phyloP scores from a whole-genome alignment of 2,113 vertebrate species.

The Paramisgurnus dabryanus region DNA sequence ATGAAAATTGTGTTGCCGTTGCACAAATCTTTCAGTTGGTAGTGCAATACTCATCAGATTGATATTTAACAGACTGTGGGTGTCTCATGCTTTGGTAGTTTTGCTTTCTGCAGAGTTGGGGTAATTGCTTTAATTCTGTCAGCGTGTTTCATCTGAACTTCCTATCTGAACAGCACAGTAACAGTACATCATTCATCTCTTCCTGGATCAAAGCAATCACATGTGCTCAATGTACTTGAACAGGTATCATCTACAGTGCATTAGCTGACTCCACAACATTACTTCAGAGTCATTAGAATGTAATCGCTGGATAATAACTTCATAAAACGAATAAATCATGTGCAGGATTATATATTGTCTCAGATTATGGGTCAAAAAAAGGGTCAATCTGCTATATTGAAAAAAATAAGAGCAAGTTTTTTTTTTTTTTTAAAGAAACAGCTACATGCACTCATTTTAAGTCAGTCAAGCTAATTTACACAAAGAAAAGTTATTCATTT shows the following conservation, averaged over 20 bases:
- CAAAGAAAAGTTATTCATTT: too few relatives aligned
- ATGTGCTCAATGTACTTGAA: conserved; percentile 9
- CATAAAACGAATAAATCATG: background rate
- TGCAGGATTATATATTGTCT: background rate
- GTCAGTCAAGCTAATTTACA: too few relatives aligned
- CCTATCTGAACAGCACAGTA: background rate
- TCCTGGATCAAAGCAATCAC: background rate
- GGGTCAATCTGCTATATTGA: background rate
- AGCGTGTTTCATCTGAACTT: background rate
- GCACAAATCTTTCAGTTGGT: too few relatives aligned
- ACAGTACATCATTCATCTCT: too few relatives aligned
- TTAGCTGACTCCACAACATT: conserved; percentile 15
- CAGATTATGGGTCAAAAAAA: background rate
- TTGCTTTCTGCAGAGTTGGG: too few relatives aligned
- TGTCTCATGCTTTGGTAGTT: too few relatives aligned
- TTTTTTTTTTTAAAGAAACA: too few relatives aligned
- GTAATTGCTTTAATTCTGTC: background rate
- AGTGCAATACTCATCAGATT: too few relatives aligned
- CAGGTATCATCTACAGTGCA: background rate
- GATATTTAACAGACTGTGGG: too few relatives aligned
- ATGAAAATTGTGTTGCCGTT: too few relatives aligned
- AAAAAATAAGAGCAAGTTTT: too few relatives aligned
- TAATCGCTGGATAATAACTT: conserved; percentile 21
- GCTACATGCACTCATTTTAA: too few relatives aligned
- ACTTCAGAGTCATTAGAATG: background rate